These are phyloP conservation scores for Dasysyrphus albostriatus DNA, from an alignment of 2,888 invertebrate species.

Conservation along the genomic window DNA sequence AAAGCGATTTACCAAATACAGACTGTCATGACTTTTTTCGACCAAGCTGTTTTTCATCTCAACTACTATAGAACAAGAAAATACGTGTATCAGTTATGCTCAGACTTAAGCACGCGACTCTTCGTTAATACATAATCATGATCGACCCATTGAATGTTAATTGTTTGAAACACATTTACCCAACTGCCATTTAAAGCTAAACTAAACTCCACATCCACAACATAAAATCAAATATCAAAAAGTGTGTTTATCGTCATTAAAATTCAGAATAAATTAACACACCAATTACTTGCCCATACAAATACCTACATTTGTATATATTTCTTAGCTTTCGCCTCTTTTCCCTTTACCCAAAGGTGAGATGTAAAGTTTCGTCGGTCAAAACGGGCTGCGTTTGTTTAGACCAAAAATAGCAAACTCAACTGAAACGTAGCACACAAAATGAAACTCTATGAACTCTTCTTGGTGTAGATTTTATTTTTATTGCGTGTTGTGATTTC, in stretches of 20 bases:
- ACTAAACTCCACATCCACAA: neutral
- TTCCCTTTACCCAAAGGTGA: neutral
- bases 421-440: neutral
- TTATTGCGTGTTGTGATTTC: constrained; percentile 49
- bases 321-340: constrained; percentile 22
- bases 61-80: neutral
- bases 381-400: constrained; percentile 13
- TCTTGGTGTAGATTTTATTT: constrained; percentile 31
- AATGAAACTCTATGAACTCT: constrained; percentile 36
- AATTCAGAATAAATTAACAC: constrained; percentile 57
- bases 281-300: constrained; percentile 45
- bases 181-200: neutral
- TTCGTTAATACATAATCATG: neutral
- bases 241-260: constrained; percentile 34
- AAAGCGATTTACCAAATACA: neutral
- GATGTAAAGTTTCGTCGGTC: constrained; percentile 17
- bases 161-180: constrained; percentile 3
- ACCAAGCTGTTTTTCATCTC: neutral
- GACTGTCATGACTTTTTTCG: neutral
- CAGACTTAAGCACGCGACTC: constrained; percentile 11
- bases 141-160: constrained; percentile 22
- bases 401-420: constrained; percentile 36
- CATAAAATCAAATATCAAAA: constrained; percentile 12
- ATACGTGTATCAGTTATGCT: neutral
- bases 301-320: neutral